Evolutionary conservation across 2,888 invertebrate genomes (phyloP), one percentile per base, ranked within the genome.

Genomic region (Lasioglossum malachurum): DNA sequence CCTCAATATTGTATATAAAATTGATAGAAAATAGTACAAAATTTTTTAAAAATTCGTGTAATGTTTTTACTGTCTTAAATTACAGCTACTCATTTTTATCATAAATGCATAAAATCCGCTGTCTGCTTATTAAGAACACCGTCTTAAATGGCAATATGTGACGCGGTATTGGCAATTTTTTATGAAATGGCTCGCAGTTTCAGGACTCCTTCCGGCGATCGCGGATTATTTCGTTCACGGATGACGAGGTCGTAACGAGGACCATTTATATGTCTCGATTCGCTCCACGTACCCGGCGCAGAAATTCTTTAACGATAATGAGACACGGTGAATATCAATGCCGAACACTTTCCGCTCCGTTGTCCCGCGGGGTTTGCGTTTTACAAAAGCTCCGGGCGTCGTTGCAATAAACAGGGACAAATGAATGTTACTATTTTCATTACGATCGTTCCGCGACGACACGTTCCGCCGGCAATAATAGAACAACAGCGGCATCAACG

Each of bases 391-490:
- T 3, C 12, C 60, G 14, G 69, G 23, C 38, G 23, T n/a, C 69
- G 41, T 12, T 57, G 53, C 46, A 31, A 31, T 14, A 27, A 19
- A 16, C 5, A 16, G 38, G 74, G 35, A 27, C 57, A 41, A 57
- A 71, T 80, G 80, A 67, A 73, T 78, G 74, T 84, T 60, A 75
- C 78, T 60, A 78, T 31, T n/a, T 46, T 27, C 49, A 49, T 71
- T 78, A 74, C 60, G 38, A 60, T 38, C n/a, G 38, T 77, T 35
- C 53, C 41, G 23, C 53, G 23, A 23, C 49, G 73, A 35, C 38
- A 79, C 71, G 72, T 79, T 79, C 79, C 53, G 67, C n/a, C 4
- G 19, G 49, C 35, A 67, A 73, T 85, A 72, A 83, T 84, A 64
- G 64, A 73, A 64, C 64, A 46, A 49, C 67, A 7, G 16, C 71